phyloP scores from a whole-genome alignment of 2,113 vertebrate genomes.

The Scolopax mira region DNA sequence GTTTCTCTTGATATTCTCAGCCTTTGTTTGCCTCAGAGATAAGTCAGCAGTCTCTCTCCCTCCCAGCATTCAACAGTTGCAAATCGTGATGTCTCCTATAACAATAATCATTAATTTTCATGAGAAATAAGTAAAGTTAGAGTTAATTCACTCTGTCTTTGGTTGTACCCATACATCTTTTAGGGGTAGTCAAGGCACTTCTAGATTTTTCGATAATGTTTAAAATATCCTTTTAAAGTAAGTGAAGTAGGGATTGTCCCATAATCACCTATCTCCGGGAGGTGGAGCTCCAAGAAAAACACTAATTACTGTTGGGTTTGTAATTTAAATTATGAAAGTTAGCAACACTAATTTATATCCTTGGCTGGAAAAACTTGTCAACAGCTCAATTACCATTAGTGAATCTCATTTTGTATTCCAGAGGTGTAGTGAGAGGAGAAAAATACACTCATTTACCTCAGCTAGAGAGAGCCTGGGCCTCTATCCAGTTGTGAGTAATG shows the following conservation, averaged over 20 bases:
- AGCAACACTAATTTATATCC: constrained; percentile 12
- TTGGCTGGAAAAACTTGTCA: constrained; percentile 23
- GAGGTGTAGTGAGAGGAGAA: neutral
- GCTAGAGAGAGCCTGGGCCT: neutral
- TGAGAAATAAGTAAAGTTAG: neutral
- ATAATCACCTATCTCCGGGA: constrained; percentile 37
- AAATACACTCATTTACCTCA: constrained; percentile 22
- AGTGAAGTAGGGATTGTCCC: neutral
- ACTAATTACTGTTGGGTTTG: neutral
- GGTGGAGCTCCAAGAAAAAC: constrained; percentile 60
- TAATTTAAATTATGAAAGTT: constrained; percentile 38
- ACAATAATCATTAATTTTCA: neutral
- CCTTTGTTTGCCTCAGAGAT: neutral
- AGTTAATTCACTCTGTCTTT: neutral
- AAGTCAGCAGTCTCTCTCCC: neutral
- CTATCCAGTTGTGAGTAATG: constrained; percentile 23
- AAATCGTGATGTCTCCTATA: neutral
- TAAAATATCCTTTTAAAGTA: neutral
- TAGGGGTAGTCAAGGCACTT: neutral
- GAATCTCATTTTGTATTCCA: constrained; percentile 48
- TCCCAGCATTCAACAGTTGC: neutral
- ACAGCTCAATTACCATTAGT: constrained; percentile 4
- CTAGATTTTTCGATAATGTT: neutral
- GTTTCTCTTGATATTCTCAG: neutral
- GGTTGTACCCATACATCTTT: neutral